Percentiles rank a stretch among this genome's conserved stretches.
Conservation (phyloP, 1,140 invertebrate species). For the Zeugodacus cucurbitae region DNA sequence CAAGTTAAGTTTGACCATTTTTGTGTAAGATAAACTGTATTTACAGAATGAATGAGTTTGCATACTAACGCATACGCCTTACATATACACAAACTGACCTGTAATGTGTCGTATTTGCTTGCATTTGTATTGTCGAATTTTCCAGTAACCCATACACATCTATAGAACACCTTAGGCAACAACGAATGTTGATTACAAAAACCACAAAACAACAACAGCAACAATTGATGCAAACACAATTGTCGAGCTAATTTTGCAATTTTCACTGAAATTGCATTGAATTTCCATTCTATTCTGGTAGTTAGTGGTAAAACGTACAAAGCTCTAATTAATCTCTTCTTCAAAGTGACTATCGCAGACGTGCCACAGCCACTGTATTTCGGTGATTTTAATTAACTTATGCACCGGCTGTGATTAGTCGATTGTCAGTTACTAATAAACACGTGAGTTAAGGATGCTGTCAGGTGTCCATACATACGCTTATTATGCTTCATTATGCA, state of each 20-base stretch:
- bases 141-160: too few species aligned
- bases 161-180: background rate
- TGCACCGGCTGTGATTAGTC: background rate
- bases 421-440: background rate
- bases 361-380: too few species aligned
- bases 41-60: too few species aligned
- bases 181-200: background rate
- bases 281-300: background rate
- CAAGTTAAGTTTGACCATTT: too few species aligned
- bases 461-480: too few species aligned
- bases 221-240: background rate
- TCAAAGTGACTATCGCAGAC: background rate
- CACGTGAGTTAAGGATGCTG: too few species aligned
- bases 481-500: too few species aligned
- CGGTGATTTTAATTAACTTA: conserved; percentile 32
- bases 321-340: background rate
- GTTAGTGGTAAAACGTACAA: background rate
- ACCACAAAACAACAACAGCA: background rate
- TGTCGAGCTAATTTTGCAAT: background rate
- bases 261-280: background rate
- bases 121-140: too few species aligned
- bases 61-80: too few species aligned
- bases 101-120: too few species aligned
- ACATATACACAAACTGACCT: too few species aligned
- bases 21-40: too few species aligned